Percentiles rank a stretch among this genome's conserved stretches.
Evolutionary conservation across 2,113 vertebrate species (phyloP).

Genomic region (Zingel zingel): DNA sequence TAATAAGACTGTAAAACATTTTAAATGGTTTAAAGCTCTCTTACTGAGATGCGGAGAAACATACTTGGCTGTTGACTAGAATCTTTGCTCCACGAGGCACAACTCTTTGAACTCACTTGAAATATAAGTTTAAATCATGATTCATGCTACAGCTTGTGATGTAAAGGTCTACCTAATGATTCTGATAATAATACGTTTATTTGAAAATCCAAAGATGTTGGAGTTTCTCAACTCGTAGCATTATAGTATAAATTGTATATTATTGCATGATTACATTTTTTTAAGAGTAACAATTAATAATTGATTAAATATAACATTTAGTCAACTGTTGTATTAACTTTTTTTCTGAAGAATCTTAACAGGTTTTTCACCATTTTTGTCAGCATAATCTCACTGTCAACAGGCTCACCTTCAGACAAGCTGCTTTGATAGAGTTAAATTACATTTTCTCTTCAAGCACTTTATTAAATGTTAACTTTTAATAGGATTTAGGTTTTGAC

Average conservation of each 20-base stretch:
- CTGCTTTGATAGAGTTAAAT: neutral
- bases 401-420: neutral
- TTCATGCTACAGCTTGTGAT: neutral
- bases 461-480: conserved; percentile 18
- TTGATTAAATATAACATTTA: conserved; percentile 8
- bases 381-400: neutral
- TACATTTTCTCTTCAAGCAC: conserved; percentile 3
- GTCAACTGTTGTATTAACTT: neutral
- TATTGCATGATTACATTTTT: neutral
- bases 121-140: neutral
- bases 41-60: conserved; percentile 19
- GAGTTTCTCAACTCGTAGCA: neutral
- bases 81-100: neutral
- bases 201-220: neutral
- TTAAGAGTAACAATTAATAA: neutral
- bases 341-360: neutral
- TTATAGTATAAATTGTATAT: neutral
- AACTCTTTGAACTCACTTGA: conserved; percentile 6
- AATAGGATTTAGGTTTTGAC: conserved; percentile 6
- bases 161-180: neutral
- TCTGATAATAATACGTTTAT: neutral
- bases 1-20: conserved; percentile 46
- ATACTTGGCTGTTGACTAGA: neutral
- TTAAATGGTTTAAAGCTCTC: conserved; percentile 30
- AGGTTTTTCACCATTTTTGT: neutral